These are phyloP conservation scores for Adelges cooleyi DNA, from an alignment of 1,140 invertebrate genomes.

Conservation along the genomic window DNA sequence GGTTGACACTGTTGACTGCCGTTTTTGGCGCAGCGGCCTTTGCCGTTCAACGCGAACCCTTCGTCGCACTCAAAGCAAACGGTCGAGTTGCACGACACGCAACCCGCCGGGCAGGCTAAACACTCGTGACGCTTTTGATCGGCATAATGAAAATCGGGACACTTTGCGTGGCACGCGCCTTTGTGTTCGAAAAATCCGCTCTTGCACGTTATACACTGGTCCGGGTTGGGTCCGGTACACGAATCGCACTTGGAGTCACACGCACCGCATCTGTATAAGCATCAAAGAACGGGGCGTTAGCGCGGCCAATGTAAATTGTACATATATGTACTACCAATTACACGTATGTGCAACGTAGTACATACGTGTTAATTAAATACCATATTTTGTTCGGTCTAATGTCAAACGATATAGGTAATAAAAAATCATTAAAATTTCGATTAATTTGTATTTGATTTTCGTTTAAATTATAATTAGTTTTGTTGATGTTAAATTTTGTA, in stretches of 20 bases:
- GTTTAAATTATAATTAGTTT: too few relatives aligned
- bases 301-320: background rate
- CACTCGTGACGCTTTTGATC: conserved; percentile 66
- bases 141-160: conserved; percentile 57
- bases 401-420: too few relatives aligned
- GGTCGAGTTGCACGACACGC: conserved; percentile 52
- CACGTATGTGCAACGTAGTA: too few relatives aligned
- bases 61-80: conserved; percentile 55
- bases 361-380: too few relatives aligned
- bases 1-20: conserved; percentile 52
- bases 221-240: conserved; percentile 61
- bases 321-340: too few relatives aligned
- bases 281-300: background rate
- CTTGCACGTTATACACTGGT: conserved; percentile 65
- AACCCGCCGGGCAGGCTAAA: conserved; percentile 57
- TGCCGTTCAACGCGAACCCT: conserved; percentile 60
- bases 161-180: conserved; percentile 43
- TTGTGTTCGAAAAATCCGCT: conserved; percentile 34
- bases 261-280: conserved; percentile 49
- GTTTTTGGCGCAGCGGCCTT: conserved; percentile 53
- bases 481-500: too few relatives aligned
- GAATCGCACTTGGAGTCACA: conserved; percentile 71
- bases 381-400: too few relatives aligned
- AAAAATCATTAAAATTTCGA: too few relatives aligned
- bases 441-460: too few relatives aligned